phyloP scores from a whole-genome alignment of 2,888 invertebrate genomes.

The Cosmia pyralina region DNA sequence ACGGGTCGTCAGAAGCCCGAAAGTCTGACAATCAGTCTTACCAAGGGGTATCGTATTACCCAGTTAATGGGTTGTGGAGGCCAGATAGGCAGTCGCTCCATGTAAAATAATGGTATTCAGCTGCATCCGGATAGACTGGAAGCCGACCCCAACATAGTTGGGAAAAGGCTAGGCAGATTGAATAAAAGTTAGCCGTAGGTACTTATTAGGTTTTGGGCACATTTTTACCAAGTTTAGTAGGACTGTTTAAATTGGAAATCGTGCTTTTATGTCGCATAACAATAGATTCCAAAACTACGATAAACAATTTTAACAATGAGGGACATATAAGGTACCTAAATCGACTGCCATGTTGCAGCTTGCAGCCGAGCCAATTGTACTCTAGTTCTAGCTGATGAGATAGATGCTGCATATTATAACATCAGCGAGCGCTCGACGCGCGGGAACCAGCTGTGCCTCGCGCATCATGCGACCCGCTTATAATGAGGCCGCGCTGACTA shows the following conservation, averaged over 20 bases:
- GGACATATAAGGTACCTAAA: constrained; percentile 25
- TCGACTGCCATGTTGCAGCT: constrained; percentile 16
- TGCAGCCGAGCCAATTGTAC: constrained; percentile 24
- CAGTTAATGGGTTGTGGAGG: too few relatives aligned
- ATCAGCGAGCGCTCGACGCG: constrained; percentile 40
- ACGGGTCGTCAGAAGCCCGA: too few relatives aligned
- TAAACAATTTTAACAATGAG: constrained; percentile 41
- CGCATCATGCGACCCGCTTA: constrained; percentile 63
- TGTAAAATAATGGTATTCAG: too few relatives aligned
- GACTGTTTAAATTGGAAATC: constrained; percentile 13
- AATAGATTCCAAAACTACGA: constrained; percentile 17
- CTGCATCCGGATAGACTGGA: too few relatives aligned
- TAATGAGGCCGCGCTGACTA: constrained; percentile 72
- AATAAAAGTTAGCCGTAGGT: constrained; percentile 21
- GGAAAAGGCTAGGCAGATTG: too few relatives aligned
- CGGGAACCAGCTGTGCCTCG: constrained; percentile 61
- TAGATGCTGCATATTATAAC: constrained; percentile 41
- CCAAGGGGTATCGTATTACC: too few relatives aligned
- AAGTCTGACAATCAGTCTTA: too few relatives aligned
- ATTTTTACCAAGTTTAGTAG: constrained; percentile 7
- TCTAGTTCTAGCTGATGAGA: constrained; percentile 25
- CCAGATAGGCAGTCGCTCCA: too few relatives aligned
- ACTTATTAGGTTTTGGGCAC: constrained; percentile 27
- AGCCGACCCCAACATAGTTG: too few relatives aligned
- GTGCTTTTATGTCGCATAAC: constrained; percentile 8